Evolutionary conservation across 2,888 invertebrate genomes (phyloP).

Genomic region (Atherix ibis): DNA sequence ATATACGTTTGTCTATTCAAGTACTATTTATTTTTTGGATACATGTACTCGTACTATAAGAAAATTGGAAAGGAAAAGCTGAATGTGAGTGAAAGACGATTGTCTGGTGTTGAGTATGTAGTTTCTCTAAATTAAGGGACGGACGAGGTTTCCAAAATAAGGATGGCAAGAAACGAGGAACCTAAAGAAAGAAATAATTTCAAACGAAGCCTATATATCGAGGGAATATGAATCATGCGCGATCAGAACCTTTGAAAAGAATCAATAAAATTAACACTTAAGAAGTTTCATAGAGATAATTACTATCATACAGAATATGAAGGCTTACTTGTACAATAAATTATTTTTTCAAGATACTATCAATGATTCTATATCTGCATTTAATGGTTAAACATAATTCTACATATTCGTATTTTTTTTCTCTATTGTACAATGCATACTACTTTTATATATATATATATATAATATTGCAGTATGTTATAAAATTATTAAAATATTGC

Average conservation of each 20-base stretch:
- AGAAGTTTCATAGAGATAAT: constrained; percentile 4
- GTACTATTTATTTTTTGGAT: too few species aligned
- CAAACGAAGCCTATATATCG: constrained; percentile 9
- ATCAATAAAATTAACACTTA: constrained; percentile 13
- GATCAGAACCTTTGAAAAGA: constrained; percentile 10
- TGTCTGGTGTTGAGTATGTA: constrained; percentile 9
- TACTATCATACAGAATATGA: too few species aligned
- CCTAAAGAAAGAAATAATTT: constrained; percentile 12
- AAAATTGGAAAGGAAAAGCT: constrained; percentile 9
- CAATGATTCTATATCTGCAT: too few species aligned
- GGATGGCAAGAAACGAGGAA: constrained; percentile 15
- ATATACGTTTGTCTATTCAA: too few species aligned
- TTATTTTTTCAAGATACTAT: too few species aligned
- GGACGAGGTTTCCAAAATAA: constrained; percentile 6
- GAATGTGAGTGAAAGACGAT: constrained; percentile 13
- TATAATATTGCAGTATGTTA: too few species aligned
- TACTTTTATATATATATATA: too few species aligned
- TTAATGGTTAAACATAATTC: too few species aligned
- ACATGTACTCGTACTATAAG: background rate
- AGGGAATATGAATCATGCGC: constrained; percentile 15
- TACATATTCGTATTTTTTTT: too few species aligned
- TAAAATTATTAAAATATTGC: too few species aligned
- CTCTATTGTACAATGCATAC: too few species aligned
- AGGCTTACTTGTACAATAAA: too few species aligned
- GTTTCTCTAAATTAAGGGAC: constrained; percentile 12